Evolutionary conservation across 2,113 vertebrate species (phyloP).

Genomic region (Chroicocephalus ridibundus): DNA sequence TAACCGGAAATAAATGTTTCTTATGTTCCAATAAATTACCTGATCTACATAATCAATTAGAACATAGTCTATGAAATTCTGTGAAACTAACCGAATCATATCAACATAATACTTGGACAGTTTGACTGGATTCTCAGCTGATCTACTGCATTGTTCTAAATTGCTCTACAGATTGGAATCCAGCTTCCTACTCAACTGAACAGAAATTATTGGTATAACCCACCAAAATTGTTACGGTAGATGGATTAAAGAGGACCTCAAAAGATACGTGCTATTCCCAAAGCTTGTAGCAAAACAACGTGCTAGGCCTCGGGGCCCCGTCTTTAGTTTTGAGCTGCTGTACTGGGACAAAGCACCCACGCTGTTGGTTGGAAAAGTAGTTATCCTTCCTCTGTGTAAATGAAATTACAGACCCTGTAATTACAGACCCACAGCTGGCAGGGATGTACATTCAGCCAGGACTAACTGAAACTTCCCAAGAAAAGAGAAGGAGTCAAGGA

Average conservation of each 20-base stretch:
- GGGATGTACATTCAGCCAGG: not conserved
- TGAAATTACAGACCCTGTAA: not conserved
- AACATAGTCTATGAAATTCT: not conserved
- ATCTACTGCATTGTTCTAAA: not conserved
- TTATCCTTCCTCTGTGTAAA: not conserved
- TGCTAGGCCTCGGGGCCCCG: not conserved
- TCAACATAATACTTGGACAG: not conserved
- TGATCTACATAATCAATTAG: not conserved
- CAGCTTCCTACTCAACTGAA: not conserved
- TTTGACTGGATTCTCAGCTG: not conserved
- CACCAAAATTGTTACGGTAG: not conserved
- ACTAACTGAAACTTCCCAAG: not conserved
- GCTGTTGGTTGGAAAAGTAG: not conserved
- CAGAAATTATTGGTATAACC: not conserved
- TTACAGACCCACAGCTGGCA: not conserved
- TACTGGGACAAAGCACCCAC: not conserved
- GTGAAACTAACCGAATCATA: not conserved
- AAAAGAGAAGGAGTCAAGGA: not conserved
- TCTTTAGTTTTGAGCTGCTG: not conserved
- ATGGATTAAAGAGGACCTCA: not conserved
- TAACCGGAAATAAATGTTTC: not conserved
- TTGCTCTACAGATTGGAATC: not conserved
- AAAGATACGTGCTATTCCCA: not conserved
- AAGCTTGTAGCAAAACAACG: not conserved
- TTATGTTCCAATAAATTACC: not conserved